These are phyloP conservation scores for Chloebia gouldiae DNA, from an alignment of 2,113 vertebrate species.

Conservation along the genomic window DNA sequence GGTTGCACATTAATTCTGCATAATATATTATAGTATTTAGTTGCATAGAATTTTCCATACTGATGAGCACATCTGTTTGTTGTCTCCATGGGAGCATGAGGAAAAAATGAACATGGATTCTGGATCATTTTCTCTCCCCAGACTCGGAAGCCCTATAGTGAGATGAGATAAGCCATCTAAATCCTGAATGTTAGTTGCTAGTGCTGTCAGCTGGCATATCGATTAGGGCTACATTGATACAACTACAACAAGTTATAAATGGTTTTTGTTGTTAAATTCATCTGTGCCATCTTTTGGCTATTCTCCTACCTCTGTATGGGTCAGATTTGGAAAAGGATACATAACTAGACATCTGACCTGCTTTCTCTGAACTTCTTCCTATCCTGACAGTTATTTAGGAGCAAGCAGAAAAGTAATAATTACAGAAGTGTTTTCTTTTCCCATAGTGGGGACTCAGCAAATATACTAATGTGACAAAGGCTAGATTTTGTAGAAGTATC, in stretches of 20 bases:
- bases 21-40: not conserved
- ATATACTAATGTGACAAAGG: not conserved
- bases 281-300: not conserved
- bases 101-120: not conserved
- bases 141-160: not conserved
- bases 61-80: slow-evolving; percentile 21
- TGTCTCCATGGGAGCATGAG: slow-evolving; percentile 4
- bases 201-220: not conserved
- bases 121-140: not conserved
- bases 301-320: not conserved
- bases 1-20: slow-evolving; percentile 5
- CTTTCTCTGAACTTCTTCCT: not conserved
- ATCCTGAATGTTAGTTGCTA: not conserved
- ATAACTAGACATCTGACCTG: not conserved
- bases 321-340: not conserved
- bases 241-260: not conserved
- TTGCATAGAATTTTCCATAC: not conserved
- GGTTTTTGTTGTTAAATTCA: not conserved
- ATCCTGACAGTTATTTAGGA: not conserved
- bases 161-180: not conserved
- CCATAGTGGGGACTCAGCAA: not conserved
- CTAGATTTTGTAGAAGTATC: not conserved
- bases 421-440: not conserved
- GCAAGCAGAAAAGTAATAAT: not conserved
- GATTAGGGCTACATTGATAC: not conserved